Percentiles rank a stretch among this genome's conserved stretches.
These are phyloP conservation scores for Timema podura DNA, from an alignment of 2,888 invertebrate genomes.

Conservation along the genomic window DNA sequence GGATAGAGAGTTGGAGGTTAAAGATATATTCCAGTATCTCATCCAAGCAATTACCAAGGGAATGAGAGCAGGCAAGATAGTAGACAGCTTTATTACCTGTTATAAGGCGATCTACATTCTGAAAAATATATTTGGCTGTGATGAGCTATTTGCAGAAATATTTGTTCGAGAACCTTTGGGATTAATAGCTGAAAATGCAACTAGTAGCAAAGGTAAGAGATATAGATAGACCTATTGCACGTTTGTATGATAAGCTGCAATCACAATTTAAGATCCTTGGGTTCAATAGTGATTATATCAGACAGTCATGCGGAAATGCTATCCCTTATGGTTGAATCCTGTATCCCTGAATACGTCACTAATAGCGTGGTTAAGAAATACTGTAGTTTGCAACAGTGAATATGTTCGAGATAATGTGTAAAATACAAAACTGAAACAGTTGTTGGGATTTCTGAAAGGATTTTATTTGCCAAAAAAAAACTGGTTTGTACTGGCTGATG, in stretches of 20 bases:
- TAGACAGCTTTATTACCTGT: slow-evolving; percentile 36
- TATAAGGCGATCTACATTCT: slow-evolving; percentile 32
- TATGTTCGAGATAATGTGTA: neutral
- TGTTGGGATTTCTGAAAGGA: neutral
- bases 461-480: neutral
- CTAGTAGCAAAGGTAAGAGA: neutral
- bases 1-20: slow-evolving; percentile 26
- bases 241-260: neutral
- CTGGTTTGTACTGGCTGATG: neutral
- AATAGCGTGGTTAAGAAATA: neutral
- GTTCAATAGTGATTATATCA: neutral
- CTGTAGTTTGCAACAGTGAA: neutral
- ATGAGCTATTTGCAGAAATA: neutral
- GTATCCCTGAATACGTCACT: neutral
- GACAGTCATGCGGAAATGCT: neutral
- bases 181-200: neutral
- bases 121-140: neutral
- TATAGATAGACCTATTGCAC: neutral
- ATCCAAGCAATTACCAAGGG: slow-evolving; percentile 31
- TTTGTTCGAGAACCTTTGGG: neutral
- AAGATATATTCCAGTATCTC: slow-evolving; percentile 32
- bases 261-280: slow-evolving; percentile 1
- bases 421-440: neutral
- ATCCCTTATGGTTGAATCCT: neutral
- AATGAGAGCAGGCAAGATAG: slow-evolving; percentile 34